Conservation (phyloP, 2,888 invertebrate species). For the Biston betularia region DNA sequence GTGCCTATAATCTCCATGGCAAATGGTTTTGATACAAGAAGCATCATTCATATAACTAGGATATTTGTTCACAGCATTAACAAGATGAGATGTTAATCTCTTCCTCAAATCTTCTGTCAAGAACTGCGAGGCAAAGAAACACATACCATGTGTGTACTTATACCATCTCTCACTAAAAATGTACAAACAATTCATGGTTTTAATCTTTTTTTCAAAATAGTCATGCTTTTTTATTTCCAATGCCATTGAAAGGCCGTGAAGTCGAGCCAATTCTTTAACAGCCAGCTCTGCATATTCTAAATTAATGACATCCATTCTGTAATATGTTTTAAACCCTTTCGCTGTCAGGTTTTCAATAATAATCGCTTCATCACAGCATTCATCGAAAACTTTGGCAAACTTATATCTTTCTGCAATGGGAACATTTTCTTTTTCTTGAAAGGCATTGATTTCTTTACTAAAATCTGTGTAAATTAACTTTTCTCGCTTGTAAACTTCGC, state of each 20-base stretch:
- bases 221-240: constrained; percentile 53
- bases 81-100: constrained; percentile 46
- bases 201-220: constrained; percentile 56
- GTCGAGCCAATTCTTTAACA: constrained; percentile 59
- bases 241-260: constrained; percentile 61
- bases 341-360: constrained; percentile 62
- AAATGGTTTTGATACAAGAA: constrained; percentile 38
- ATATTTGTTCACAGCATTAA: constrained; percentile 45
- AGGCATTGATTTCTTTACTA: constrained; percentile 49
- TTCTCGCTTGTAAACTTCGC: constrained; percentile 59
- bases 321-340: constrained; percentile 55
- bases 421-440: constrained; percentile 58
- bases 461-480: constrained; percentile 61
- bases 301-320: constrained; percentile 54
- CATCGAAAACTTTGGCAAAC: constrained; percentile 55
- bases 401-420: constrained; percentile 56
- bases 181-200: constrained; percentile 43
- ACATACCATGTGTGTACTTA: constrained; percentile 47
- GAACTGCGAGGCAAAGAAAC: constrained; percentile 39
- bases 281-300: constrained; percentile 56
- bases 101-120: constrained; percentile 46
- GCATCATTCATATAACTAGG: constrained; percentile 45
- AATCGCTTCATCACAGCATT: constrained; percentile 54
- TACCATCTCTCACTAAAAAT: constrained; percentile 45
- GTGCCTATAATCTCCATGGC: constrained; percentile 54